A percentile compares a stretch with the other conserved stretches of the same genome.
These are phyloP conservation scores for Magallana ariakensis DNA, from an alignment of 1,140 invertebrate genomes.

Conservation along the genomic window DNA sequence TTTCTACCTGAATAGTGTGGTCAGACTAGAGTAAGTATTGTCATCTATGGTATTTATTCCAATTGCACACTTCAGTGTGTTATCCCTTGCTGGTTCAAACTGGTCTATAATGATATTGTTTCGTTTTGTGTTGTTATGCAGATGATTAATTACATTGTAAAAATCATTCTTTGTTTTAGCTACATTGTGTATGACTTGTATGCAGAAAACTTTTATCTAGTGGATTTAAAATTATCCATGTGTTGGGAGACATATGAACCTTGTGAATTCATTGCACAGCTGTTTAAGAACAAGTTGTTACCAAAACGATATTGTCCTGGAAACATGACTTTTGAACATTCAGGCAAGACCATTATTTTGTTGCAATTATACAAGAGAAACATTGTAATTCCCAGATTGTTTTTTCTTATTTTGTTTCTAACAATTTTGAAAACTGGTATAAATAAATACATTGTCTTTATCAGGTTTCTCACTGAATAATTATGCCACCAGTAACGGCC, in stretches of 20 bases:
- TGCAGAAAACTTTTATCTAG: slow-evolving; percentile 21
- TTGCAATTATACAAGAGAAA: background rate
- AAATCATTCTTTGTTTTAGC: slow-evolving; percentile 21
- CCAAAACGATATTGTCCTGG: background rate
- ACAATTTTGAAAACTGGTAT: no score
- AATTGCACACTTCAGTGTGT: no score
- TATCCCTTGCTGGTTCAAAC: no score
- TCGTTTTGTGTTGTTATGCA: no score
- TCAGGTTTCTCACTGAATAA: slow-evolving; percentile 26
- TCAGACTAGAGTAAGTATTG: slow-evolving; percentile 39
- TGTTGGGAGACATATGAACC: slow-evolving; percentile 43
- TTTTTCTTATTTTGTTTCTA: background rate
- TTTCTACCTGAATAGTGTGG: slow-evolving; percentile 25
- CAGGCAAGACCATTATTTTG: background rate
- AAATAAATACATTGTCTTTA: background rate
- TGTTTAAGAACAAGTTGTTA: slow-evolving; percentile 21
- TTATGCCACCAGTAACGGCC: background rate
- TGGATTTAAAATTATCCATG: slow-evolving; percentile 35
- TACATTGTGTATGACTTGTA: slow-evolving; percentile 47
- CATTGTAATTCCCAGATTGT: background rate
- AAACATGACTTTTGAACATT: slow-evolving; percentile 26
- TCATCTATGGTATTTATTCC: no score
- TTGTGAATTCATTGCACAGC: background rate
- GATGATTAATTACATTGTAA: no score
- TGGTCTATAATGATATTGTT: no score